Evolutionary conservation across 2,797 vertebrate genomes (phyloP).

Genomic region (Sebastes trivittatus): DNA sequence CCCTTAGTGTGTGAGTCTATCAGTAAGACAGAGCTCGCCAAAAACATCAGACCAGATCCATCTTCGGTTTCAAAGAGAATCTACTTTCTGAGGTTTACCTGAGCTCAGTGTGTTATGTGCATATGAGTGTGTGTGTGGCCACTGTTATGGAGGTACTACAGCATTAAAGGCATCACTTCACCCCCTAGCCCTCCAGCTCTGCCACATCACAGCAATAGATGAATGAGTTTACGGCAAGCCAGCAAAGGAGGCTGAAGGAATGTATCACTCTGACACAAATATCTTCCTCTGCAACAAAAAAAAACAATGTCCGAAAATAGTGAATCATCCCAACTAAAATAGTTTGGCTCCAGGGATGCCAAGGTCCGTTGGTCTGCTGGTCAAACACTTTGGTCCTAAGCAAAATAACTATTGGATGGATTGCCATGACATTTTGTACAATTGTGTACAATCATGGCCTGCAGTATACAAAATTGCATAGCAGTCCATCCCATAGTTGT

Average conservation of each 20-base stretch:
- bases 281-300: conserved; percentile 29
- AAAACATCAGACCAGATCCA: neutral
- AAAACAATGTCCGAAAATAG: conserved; percentile 42
- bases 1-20: neutral
- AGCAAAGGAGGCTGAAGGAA: conserved; percentile 4
- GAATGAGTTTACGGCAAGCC: neutral
- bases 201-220: neutral
- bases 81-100: neutral
- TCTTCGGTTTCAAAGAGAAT: neutral
- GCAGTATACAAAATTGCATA: neutral
- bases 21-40: neutral
- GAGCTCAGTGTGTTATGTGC: neutral
- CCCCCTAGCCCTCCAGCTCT: neutral
- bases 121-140: neutral
- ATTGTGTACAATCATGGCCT: neutral
- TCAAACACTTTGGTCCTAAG: neutral
- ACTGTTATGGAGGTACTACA: neutral
- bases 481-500: neutral
- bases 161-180: neutral
- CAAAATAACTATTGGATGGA: neutral
- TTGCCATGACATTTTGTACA: neutral
- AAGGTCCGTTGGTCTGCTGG: neutral
- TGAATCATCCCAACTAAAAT: conserved; percentile 28
- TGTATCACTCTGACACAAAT: conserved; percentile 1
- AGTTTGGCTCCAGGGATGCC: neutral